A percentile compares a stretch with the other conserved stretches of the same genome.
These are phyloP conservation scores for Chrysogorgia sp. DNA, from an alignment of 92 coral and sea anemone species.

Conservation along the genomic window DNA sequence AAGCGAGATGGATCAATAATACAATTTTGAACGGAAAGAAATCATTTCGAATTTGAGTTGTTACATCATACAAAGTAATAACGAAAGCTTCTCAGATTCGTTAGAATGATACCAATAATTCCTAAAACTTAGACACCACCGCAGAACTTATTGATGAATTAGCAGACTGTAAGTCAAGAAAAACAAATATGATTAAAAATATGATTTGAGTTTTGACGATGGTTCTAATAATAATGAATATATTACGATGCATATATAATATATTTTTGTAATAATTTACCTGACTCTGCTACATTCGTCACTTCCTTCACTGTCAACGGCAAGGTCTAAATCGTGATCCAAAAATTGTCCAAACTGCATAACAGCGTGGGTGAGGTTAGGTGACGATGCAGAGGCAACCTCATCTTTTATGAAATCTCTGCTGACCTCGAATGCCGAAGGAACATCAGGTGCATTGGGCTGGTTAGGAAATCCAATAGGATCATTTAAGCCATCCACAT, in stretches of 20 bases:
- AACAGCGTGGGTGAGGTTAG: conserved; percentile 9
- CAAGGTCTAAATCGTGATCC: conserved; percentile 34
- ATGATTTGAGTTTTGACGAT: no score
- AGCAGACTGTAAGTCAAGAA: no score
- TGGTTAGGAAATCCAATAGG: conserved; percentile 38
- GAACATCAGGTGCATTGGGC: conserved; percentile 21
- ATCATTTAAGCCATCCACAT: conserved; percentile 41
- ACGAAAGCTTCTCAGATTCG: no score
- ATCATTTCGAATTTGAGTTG: no score
- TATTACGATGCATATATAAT: neutral
- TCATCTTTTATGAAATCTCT: conserved; percentile 35
- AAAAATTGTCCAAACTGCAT: conserved; percentile 47
- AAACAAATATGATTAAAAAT: no score
- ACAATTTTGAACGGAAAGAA: no score
- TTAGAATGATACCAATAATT: no score
- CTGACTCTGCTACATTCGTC: neutral
- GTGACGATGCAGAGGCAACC: conserved; percentile 16
- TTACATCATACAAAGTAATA: no score
- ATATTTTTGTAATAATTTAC: neutral
- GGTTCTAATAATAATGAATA: neutral
- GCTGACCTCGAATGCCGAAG: conserved; percentile 19
- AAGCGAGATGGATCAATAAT: no score
- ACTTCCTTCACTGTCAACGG: conserved; percentile 21
- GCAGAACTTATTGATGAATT: no score
- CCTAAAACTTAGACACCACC: no score